Conservation (phyloP, 1,140 invertebrate genomes). For the Heliconius nattereri region DNA sequence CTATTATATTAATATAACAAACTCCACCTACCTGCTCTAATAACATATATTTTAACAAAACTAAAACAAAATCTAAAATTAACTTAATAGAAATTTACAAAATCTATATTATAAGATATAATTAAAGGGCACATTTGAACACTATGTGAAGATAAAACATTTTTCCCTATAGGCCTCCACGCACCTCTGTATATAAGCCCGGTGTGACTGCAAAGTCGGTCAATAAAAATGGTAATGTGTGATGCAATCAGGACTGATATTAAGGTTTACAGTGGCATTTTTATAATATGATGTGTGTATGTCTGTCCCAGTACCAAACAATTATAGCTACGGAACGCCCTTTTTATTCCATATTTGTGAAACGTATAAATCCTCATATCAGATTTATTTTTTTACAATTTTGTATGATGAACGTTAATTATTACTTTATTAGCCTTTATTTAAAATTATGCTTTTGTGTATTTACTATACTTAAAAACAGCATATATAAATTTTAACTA, state of each 20-base stretch:
- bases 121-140: constrained; percentile 21
- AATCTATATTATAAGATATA: neutral
- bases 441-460: neutral
- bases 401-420: constrained; percentile 2
- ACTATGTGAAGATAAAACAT: constrained; percentile 35
- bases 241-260: constrained; percentile 38
- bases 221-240: constrained; percentile 53
- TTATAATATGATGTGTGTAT: constrained; percentile 32
- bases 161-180: constrained; percentile 45
- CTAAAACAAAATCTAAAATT: neutral
- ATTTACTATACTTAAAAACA: neutral
- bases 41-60: neutral
- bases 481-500: neutral
- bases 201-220: constrained; percentile 45
- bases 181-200: constrained; percentile 42
- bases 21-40: neutral
- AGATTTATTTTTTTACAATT: constrained; percentile 5
- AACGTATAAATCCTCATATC: constrained; percentile 23
- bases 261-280: constrained; percentile 34
- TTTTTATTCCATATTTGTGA: constrained; percentile 30
- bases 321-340: constrained; percentile 29
- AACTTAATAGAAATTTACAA: neutral
- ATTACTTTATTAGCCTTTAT: neutral
- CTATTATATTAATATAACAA: too few species aligned
- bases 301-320: constrained; percentile 22